Base-by-base conservation (phyloP, 2,888 invertebrate species). In the Silvanus unidentatus region DNA sequence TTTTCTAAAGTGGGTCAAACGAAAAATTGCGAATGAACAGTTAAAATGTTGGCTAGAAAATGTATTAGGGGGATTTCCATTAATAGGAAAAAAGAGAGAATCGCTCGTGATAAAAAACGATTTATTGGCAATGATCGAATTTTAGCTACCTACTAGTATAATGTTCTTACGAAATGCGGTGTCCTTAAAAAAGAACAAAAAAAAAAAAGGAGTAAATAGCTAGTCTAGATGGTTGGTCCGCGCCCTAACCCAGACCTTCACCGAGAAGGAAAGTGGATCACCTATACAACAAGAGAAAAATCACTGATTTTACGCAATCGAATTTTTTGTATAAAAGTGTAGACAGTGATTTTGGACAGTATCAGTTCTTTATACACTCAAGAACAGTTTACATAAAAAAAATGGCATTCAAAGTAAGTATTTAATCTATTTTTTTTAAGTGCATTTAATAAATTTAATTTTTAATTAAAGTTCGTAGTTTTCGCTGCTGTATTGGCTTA, bases 401-500 rank as follows among this genome's bases (percentile, higher is more conserved):
- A 62, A 65, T 64, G 64, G 59, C 58, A 42, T 63, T 57, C 57
- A 60, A 62, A 62, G 65, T 65, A 57, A 60, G 61, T 53, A 42
- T 29, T 39, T 30, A 15, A 28, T 12, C 9, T 1, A 11, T n/a
- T 9, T 42, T 14, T 1, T 5, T 5, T 4, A 27, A 2, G 12
- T 32, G 29, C 3, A 11, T 2, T 44, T 35, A 14, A 16, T 3
- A 41, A 15, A 13, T 37, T 32, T 28, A 14, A 16, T n/a, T 35
- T n/a, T 41, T 16, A 13, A 28, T 32, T 11, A 40, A 34, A 72
- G 79, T 71, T 80, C 53, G 63, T 81, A 54, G 68, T 78, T 43
- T 68, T 83, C 62, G 71, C 76, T 63, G 75, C 80, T 65, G 72
- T 75, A 59, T 75, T 79, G 69, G 77, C 80, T 58, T 73, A 76